A percentile compares a stretch with the other conserved stretches of the same genome.
Conservation (phyloP, 2,797 vertebrate species). For the Lithobates sylvaticus region DNA sequence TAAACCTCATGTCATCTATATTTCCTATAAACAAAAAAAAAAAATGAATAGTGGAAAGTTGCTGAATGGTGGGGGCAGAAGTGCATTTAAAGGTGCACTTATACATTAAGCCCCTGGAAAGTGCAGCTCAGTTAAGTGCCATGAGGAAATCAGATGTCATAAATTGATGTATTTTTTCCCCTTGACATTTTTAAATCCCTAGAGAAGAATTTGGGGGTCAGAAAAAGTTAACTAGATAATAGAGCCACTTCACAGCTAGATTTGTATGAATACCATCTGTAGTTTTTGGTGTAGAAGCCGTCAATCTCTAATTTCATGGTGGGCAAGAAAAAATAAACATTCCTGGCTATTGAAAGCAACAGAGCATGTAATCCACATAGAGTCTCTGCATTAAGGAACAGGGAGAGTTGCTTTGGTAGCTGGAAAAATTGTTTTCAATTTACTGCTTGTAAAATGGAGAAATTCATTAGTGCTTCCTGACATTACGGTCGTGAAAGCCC, state of each 20-base stretch:
- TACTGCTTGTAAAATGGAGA: conserved; percentile 24
- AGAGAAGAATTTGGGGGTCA: not conserved
- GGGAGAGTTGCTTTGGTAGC: not conserved
- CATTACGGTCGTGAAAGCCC: not conserved
- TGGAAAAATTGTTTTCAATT: conserved; percentile 34
- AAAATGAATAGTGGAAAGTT: not conserved
- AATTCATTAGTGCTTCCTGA: conserved; percentile 11
- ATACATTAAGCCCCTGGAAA: not conserved
- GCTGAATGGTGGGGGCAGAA: not conserved
- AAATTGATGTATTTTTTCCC: not conserved
- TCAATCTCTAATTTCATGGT: conserved; percentile 49
- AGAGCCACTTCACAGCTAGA: not conserved
- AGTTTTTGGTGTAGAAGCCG: conserved; percentile 4
- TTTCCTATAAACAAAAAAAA: not conserved
- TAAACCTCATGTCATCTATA: no score
- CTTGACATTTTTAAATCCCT: not conserved
- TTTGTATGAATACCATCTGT: conserved; percentile 43
- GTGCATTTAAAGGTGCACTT: not conserved
- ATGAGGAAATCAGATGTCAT: not conserved
- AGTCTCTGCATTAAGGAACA: not conserved
- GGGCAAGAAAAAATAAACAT: conserved; percentile 53
- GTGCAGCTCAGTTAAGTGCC: not conserved
- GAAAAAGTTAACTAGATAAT: conserved; percentile 10
- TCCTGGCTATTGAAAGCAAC: conserved; percentile 38
- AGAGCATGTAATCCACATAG: conserved; percentile 21